Conservation (phyloP, 2,797 vertebrate species). For the Synaphobranchus kaupii region DNA sequence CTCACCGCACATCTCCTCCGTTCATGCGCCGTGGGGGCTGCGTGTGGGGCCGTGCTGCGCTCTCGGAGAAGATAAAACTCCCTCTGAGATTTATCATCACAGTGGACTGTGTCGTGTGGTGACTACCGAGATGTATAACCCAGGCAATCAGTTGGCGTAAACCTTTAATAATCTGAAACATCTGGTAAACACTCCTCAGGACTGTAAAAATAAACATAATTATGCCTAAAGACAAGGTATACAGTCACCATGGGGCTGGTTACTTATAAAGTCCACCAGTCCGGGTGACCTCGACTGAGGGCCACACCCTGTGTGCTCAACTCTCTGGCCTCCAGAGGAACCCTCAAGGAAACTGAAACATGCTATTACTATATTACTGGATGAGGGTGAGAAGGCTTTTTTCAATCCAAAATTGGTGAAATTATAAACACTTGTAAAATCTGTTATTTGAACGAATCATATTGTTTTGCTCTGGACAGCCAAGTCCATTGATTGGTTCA, state of each 20-base stretch:
- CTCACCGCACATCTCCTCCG: not conserved
- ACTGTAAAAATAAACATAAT: not conserved
- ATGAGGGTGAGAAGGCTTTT: not conserved
- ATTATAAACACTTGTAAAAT: not conserved
- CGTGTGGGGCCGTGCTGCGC: not conserved
- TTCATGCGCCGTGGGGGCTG: not conserved
- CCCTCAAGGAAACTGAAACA: not conserved
- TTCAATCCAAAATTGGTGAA: not conserved
- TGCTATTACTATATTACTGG: not conserved
- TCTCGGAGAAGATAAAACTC: not conserved
- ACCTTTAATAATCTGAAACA: not conserved
- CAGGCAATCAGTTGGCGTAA: not conserved
- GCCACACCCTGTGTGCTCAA: not conserved
- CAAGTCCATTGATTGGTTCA: too few relatives aligned
- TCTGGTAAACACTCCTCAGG: not conserved
- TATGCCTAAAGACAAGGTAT: not conserved
- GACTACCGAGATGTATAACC: conserved; percentile 2
- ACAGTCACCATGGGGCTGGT: not conserved
- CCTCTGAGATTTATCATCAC: not conserved
- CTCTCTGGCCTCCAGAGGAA: not conserved
- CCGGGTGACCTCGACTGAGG: not conserved
- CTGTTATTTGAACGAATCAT: not conserved
- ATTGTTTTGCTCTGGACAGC: not conserved
- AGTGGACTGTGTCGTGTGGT: not conserved
- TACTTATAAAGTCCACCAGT: not conserved